phyloP scores from a whole-genome alignment of 2,797 vertebrate species.

The Melopsittacus undulatus region DNA sequence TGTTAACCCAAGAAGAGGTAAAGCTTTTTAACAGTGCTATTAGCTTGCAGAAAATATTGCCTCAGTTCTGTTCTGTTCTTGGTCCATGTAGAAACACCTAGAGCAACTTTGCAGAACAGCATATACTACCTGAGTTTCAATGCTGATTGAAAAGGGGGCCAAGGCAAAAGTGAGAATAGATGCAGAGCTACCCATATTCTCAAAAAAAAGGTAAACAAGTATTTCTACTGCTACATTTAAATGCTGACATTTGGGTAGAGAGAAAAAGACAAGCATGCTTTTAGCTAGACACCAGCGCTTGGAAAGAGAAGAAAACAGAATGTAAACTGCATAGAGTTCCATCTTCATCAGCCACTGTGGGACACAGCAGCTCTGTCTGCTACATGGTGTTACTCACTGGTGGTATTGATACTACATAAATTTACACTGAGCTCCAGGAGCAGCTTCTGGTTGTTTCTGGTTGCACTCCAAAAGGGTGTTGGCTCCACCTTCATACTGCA shows the following conservation, averaged over 20 bases:
- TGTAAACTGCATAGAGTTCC: background rate
- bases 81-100: background rate
- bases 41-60: background rate
- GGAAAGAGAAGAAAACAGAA: background rate
- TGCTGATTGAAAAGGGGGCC: background rate
- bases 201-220: background rate
- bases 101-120: background rate
- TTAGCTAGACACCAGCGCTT: background rate
- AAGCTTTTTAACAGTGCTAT: background rate
- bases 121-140: background rate
- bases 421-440: background rate
- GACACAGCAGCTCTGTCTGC: background rate
- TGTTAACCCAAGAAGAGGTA: background rate
- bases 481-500: background rate
- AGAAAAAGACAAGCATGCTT: background rate
- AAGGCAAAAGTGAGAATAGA: background rate
- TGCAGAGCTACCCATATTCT: background rate
- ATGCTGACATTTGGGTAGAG: background rate
- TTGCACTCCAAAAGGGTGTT: background rate
- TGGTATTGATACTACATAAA: background rate
- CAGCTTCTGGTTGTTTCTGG: background rate
- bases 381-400: background rate
- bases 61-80: background rate
- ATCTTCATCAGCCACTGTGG: background rate
- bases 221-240: background rate